Evolutionary conservation across 2,888 invertebrate genomes (phyloP), one percentile per base, ranked within the genome.

Genomic region (Lordiphosa andalusiaca): DNA sequence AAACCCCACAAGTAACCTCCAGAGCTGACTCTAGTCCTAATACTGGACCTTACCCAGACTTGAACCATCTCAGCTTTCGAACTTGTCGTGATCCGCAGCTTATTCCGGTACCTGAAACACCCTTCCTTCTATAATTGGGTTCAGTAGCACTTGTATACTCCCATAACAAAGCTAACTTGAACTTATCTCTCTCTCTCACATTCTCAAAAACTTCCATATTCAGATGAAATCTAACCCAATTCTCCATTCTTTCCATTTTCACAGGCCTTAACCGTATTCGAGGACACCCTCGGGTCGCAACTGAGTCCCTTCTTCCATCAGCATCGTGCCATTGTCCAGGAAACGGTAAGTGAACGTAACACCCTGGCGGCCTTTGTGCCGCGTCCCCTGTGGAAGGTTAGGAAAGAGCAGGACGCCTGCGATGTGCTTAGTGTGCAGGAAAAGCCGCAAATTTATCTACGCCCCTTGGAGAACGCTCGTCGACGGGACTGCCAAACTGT

Each of bases 331-430:
- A 4, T 42, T 21, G 10, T 67, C 0, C 9, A 23, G 25, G 58
- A 60, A 0, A 10, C 54, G 5, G 38, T 19, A 1, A 52, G 51
- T 0, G 12, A 39, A 0, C 62, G 56, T 13, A 33, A 46, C 30
- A 25, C 42, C 4, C 46, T 16, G 10, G 70, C 25, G 23, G 66
- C 47, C 30, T 48, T 19, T 2, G 77, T 80, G 46, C 44, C 60
- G 0, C 77, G 81, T 10, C 86, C 86, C 0, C 51, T 84, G 0
- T 88, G 88, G 88, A 85, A 86, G 54, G 69, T 74, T 23, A 50
- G 82, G n/a, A 72, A 61, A 7, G 84, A 82, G 2, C 69, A 71
- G 21, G 52, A 61, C 0, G 61, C 78, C 25, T 88, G 88, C 48
- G 88, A 88, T 54, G 84, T 85, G 0, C 67, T 86, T 4, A 88